Evolutionary conservation across 1,140 invertebrate species (phyloP), one percentile per base, ranked within the genome.

Genomic region (Muscidifurax raptorellus): DNA sequence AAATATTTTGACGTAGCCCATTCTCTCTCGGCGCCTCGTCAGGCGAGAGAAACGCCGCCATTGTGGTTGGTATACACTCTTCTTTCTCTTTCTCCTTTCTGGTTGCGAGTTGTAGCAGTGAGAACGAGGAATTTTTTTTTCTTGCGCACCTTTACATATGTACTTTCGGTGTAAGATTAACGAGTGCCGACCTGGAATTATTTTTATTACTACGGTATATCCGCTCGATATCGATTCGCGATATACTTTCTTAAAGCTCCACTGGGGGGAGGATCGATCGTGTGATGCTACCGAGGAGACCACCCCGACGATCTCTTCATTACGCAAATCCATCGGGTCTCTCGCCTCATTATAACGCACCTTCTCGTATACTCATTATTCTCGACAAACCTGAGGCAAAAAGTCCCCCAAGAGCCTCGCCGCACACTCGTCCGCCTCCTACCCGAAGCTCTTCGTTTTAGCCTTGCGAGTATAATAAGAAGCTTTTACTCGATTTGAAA

Each of bases 1-100:
- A 84, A 84, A 84, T 74, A 75, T 84, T 84, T 84, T 84, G 77
- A 84, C 83, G 69, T 72, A 64, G 66, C 30, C 64, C 71, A 82
- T 75, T 75, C 52, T 80, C 66, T 59, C 52, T 59, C 71, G 22
- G 66, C 59, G n/a, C 59, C 52, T 79, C 64, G 77, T 79, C 77
- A 72, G 40, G 66, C 67, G 77, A 59, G 59, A 66, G 30, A 75
- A 82, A 77, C 27, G 59, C 52, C 18, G 30, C 30, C 74, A 78
- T 83, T 83, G 66, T 79, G 75, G 76, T 75, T 83, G 82, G 75
- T 40, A 32, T 30, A 25, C 47, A 12, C n/a, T 40, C 30, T 67
- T 3, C 22, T 27, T 10, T 32, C 27, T 25, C n/a, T 59, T n/a
- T n/a, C 77, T 44, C 32, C 4, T 27, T 66, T 81, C 44, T 28